Evolutionary conservation across 2,797 vertebrate genomes (phyloP), one percentile per base, ranked within the genome.

Genomic region (Tiaroga cobitis): DNA sequence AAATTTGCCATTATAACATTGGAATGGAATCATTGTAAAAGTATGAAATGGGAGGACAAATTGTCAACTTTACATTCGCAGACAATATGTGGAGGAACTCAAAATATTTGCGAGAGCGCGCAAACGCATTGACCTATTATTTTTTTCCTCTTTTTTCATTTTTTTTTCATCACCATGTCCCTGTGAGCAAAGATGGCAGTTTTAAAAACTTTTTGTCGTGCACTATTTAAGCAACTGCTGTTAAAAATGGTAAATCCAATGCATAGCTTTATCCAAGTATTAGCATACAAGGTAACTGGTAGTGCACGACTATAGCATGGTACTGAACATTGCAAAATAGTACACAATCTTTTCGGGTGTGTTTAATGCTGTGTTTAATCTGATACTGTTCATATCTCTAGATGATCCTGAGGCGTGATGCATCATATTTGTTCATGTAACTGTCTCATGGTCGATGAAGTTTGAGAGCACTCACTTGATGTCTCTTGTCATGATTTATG

Each of bases 401-500:
- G n/a, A 39, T 76, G 24, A 49, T 51, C 59, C 73, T 19, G 26
- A 46, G 56, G 70, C 18, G 7, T 16, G 24, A 65, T 46, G 34
- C 76, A 82, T 83, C 72, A 73, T 65, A 54, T 73, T 85, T 67
- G 79, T 88, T 83, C 46, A 84, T 51, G 32, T 74, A 76, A 75
- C 51, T n/a, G 56, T 18, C 82, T 61, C 69, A 34, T 5, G 34
- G 5, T 72, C 24, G 41, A 68, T 63, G 83, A 76, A 65, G 69
- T 75, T 70, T 65, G 63, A 63, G 76, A 77, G 85, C 80, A 49
- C 54, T 81, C 37, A 34, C 16, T 76, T 65, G 46, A 68, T 83
- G 41, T 76, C 61, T 54, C 59, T 46, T 74, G n/a, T 80, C 37
- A 43, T 49, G 75, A 77, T 70, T 78, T 86, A 83, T 78, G 32